Conservation (phyloP, 2,113 vertebrate species). For the Manacus vitellinus region DNA sequence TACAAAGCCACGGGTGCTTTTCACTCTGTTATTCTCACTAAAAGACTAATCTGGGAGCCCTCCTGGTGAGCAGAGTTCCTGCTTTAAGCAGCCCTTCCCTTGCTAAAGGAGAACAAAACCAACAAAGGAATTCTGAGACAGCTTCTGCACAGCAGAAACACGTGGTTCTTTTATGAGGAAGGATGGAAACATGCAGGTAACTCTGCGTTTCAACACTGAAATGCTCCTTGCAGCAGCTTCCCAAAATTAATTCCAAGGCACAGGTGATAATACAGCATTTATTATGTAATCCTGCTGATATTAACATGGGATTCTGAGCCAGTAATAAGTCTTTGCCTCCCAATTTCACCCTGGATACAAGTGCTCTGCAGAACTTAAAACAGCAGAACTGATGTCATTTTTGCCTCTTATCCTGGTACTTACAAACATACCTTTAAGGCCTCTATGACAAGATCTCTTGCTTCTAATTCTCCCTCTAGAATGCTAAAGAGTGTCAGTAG, state of each 20-base stretch:
- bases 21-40: neutral
- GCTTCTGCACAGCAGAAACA: neutral
- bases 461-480: slow-evolving; percentile 96
- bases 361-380: neutral
- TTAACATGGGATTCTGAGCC: neutral
- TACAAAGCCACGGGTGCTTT: neutral
- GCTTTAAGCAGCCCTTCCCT: neutral
- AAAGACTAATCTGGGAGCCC: neutral
- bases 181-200: accelerated
- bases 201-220: neutral
- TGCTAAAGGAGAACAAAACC: neutral
- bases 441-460: slow-evolving; percentile 93
- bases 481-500: slow-evolving; percentile 94
- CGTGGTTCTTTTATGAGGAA: neutral
- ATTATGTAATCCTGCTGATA: neutral
- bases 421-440: slow-evolving; percentile 88
- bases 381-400: neutral
- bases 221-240: neutral
- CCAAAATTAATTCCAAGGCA: neutral
- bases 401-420: neutral
- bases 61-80: neutral
- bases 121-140: neutral
- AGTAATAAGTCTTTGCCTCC: neutral
- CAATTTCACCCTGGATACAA: neutral
- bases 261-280: neutral